Percentiles rank a stretch among this genome's conserved stretches.
These are phyloP conservation scores for Ectemnius cavifrons DNA, from an alignment of 2,888 invertebrate species.

Conservation along the genomic window DNA sequence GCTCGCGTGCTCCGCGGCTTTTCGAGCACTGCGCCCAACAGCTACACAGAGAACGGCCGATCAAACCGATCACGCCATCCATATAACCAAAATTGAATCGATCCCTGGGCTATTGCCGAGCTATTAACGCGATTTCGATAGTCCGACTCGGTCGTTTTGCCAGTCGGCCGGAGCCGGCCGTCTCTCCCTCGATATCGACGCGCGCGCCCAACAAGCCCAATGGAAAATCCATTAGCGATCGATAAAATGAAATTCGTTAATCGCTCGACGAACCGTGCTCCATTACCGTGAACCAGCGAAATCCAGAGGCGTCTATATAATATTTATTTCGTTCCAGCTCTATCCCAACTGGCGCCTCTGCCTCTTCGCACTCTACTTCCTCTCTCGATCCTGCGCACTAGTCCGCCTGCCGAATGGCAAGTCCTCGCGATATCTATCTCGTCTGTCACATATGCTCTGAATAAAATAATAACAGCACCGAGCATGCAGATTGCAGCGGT, in stretches of 20 bases:
- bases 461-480: no score
- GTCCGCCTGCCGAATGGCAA: neutral
- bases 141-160: constrained; percentile 15
- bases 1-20: no score
- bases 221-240: constrained; percentile 14
- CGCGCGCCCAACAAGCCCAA: constrained; percentile 10
- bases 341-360: neutral
- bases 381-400: neutral
- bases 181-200: neutral
- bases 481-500: no score
- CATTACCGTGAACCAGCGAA: constrained; percentile 20
- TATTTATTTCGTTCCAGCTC: constrained; percentile 1
- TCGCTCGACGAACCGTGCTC: constrained; percentile 20
- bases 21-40: no score
- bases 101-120: constrained; percentile 27
- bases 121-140: constrained; percentile 33
- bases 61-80: constrained; percentile 10
- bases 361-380: neutral
- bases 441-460: neutral
- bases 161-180: neutral
- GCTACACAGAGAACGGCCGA: neutral
- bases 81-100: constrained; percentile 24
- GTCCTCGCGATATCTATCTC: neutral
- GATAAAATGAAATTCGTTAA: constrained; percentile 27
- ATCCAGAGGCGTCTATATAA: constrained; percentile 6